Percentiles rank a stretch among this genome's conserved stretches.
Evolutionary conservation across 2,113 vertebrate species (phyloP).

Genomic region (Pampusana beccarii): DNA sequence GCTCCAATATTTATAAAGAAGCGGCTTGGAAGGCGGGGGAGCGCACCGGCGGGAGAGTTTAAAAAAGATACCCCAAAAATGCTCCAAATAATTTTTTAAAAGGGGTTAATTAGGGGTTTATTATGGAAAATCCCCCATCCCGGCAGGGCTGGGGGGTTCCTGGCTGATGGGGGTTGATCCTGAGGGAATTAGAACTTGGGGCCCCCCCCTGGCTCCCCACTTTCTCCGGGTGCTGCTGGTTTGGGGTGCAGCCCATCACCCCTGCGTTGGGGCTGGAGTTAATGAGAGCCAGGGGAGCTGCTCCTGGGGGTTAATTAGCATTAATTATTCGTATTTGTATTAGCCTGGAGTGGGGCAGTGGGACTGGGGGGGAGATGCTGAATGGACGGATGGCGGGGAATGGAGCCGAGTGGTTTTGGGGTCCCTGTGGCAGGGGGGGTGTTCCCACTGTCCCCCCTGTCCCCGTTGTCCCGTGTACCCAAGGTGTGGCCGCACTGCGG

Average conservation of each 20-base stretch:
- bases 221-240: not conserved
- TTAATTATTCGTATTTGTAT: conserved; percentile 37
- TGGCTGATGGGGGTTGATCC: rapidly evolving
- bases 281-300: conserved; percentile 44
- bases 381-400: rapidly evolving
- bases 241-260: not conserved
- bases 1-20: not conserved
- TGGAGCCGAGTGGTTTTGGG: not conserved
- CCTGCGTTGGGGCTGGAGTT: not conserved
- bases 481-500: not conserved
- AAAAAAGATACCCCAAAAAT: not conserved
- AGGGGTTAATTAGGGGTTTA: not conserved
- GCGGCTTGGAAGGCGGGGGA: not conserved
- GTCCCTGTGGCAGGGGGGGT: not conserved
- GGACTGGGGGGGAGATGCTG: not conserved
- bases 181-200: not conserved
- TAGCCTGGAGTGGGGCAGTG: not conserved
- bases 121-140: not conserved
- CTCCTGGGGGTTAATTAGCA: conserved; percentile 25
- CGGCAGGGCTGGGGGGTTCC: not conserved
- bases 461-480: not conserved
- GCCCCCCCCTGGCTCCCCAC: not conserved
- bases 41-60: not conserved
- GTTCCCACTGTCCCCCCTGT: too few species aligned
- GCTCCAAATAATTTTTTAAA: not conserved